phyloP scores from a whole-genome alignment of 2,888 invertebrate species.

The Cartodere bifasciata region DNA sequence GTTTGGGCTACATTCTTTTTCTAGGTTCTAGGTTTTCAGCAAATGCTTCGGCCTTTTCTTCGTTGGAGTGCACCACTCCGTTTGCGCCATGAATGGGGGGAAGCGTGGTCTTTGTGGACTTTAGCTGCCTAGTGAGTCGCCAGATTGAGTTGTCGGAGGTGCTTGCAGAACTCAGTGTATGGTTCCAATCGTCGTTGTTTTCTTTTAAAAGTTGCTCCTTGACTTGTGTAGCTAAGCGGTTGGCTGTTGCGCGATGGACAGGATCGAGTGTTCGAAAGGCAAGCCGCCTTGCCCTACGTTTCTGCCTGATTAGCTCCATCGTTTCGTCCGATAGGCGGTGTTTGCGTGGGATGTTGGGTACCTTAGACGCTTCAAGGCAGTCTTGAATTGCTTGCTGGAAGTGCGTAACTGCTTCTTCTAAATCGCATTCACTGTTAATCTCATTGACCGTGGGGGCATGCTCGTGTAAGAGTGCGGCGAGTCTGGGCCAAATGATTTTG shows the following conservation, averaged over 20 bases:
- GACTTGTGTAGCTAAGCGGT: neutral
- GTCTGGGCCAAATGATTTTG: too few species aligned
- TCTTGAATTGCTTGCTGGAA: neutral
- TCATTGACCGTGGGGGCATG: too few species aligned
- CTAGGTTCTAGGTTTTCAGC: neutral
- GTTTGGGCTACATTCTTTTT: neutral
- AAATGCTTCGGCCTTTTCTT: conserved; percentile 2
- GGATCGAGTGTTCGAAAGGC: neutral
- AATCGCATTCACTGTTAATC: too few species aligned
- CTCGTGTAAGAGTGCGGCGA: too few species aligned
- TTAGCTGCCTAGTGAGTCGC: neutral
- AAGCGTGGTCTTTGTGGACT: neutral
- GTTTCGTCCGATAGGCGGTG: neutral
- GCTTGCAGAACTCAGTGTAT: neutral
- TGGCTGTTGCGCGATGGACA: neutral
- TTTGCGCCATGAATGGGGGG: conserved; percentile 2
- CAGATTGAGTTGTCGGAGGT: neutral
- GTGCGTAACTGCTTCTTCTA: too few species aligned
- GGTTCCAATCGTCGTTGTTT: neutral
- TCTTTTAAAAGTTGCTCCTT: neutral
- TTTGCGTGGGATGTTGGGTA: neutral
- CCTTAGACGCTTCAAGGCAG: neutral
- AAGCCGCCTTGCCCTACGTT: neutral
- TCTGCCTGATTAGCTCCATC: neutral
- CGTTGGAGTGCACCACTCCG: neutral